These are phyloP conservation scores for Alethe castanea DNA, from an alignment of 2,113 vertebrate species.

Conservation along the genomic window DNA sequence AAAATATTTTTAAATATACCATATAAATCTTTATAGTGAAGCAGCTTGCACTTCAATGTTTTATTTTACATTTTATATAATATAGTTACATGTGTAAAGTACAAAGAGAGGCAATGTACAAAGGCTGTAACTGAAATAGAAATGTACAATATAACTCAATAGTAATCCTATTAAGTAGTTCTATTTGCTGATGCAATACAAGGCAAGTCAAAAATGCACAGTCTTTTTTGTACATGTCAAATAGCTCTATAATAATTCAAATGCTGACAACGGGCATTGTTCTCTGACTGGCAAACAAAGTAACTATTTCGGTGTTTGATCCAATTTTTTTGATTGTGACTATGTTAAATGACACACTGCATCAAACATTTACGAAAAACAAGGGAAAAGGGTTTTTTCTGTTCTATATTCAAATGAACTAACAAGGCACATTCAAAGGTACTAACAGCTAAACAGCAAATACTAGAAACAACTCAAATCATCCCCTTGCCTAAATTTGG, in stretches of 20 bases:
- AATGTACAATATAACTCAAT: conserved; percentile 12
- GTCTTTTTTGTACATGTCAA: conserved; percentile 68
- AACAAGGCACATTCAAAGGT: neutral
- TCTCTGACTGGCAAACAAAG: conserved; percentile 73
- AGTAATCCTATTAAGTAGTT: conserved; percentile 58
- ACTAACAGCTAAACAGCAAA: neutral
- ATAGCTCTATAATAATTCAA: conserved; percentile 70
- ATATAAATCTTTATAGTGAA: neutral
- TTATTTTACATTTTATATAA: neutral
- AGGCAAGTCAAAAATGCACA: conserved; percentile 61
- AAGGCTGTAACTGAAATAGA: conserved; percentile 35
- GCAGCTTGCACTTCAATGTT: neutral
- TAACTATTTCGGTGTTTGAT: conserved; percentile 69
- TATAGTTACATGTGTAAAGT: neutral
- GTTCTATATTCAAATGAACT: neutral
- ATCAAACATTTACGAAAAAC: conserved; percentile 63
- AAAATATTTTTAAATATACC: neutral
- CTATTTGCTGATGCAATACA: conserved; percentile 62
- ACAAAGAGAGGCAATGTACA: conserved; percentile 2
- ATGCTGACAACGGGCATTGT: conserved; percentile 68
- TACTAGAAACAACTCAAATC: neutral
- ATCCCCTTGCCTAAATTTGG: neutral
- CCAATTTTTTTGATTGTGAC: conserved; percentile 57
- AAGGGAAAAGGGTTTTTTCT: neutral
- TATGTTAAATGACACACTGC: conserved; percentile 54